Evolutionary conservation across 2,888 invertebrate species (phyloP).

Genomic region (Scaptomyza parva): DNA sequence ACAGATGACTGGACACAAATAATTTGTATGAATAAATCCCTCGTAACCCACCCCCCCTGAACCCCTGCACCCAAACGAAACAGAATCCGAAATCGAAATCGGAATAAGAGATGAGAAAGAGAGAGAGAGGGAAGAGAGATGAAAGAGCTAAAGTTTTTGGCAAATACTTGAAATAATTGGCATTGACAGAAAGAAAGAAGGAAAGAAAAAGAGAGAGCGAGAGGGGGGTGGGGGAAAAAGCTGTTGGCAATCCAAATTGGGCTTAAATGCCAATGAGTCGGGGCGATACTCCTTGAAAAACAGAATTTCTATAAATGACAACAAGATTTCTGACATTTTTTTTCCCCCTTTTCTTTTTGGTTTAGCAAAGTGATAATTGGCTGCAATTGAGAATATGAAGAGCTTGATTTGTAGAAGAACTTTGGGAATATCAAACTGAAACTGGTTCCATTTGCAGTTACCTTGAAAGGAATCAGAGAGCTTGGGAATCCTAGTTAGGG

Average conservation of each 20-base stretch:
- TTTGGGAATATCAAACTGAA: not conserved
- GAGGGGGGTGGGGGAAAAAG: no score
- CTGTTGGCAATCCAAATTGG: slow-evolving; percentile 18
- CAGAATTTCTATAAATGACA: not conserved
- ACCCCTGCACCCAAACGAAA: not conserved
- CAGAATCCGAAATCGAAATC: slow-evolving; percentile 6
- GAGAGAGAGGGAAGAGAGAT: not conserved
- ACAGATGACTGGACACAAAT: slow-evolving; percentile 55
- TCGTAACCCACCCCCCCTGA: no score
- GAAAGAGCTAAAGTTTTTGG: slow-evolving; percentile 1
- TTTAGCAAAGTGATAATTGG: slow-evolving; percentile 12
- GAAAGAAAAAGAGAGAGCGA: not conserved
- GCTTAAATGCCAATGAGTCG: not conserved
- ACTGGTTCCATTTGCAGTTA: not conserved
- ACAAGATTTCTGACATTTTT: not conserved
- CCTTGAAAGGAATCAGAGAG: no score
- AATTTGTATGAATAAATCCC: slow-evolving; percentile 26
- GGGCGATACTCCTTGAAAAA: not conserved
- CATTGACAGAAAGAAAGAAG: slow-evolving; percentile 6
- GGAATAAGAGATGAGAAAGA: not conserved
- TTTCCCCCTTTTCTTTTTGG: no score
- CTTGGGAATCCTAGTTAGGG: no score
- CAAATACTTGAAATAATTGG: slow-evolving; percentile 38
- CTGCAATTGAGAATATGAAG: slow-evolving; percentile 1
- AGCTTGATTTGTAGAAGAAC: not conserved